phyloP scores from a whole-genome alignment of 2,797 vertebrate species.

The Ctenopoma multispine region DNA sequence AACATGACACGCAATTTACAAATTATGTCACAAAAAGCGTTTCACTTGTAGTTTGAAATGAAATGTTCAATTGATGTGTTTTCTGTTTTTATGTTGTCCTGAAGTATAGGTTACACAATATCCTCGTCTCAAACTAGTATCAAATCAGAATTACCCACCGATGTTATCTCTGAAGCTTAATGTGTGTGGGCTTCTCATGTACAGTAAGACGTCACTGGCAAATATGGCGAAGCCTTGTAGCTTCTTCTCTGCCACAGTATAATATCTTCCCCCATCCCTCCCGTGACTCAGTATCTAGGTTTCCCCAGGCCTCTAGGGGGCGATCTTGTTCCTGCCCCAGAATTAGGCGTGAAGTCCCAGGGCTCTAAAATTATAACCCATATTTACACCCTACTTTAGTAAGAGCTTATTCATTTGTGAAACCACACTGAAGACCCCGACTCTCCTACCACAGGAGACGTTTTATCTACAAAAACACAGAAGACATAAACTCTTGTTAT shows the following conservation, averaged over 20 bases:
- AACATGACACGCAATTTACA: not conserved
- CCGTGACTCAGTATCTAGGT: conserved; percentile 56
- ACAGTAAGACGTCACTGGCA: conserved; percentile 30
- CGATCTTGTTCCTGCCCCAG: conserved; percentile 63
- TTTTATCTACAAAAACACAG: conserved; percentile 67
- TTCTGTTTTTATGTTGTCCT: not conserved
- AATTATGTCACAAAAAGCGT: not conserved
- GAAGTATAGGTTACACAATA: not conserved
- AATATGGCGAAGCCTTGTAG: conserved; percentile 23
- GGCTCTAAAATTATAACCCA: conserved; percentile 63
- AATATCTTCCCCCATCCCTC: conserved; percentile 4
- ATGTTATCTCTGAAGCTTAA: conserved; percentile 34
- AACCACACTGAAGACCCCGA: conserved; percentile 27
- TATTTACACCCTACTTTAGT: conserved; percentile 60
- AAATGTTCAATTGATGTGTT: not conserved
- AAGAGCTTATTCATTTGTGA: conserved; percentile 52
- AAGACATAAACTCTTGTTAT: conserved; percentile 57
- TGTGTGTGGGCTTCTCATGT: conserved; percentile 20
- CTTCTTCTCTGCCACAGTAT: conserved; percentile 1
- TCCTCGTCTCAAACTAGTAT: conserved; percentile 11
- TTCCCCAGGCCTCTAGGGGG: conserved; percentile 70
- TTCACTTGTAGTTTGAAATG: not conserved
- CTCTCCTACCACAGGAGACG: conserved; percentile 28
- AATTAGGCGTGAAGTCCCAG: conserved; percentile 62
- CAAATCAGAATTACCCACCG: conserved; percentile 6